These are phyloP conservation scores for Micronycteris hirsuta DNA, from an alignment of 2,113 vertebrate genomes.

Conservation along the genomic window DNA sequence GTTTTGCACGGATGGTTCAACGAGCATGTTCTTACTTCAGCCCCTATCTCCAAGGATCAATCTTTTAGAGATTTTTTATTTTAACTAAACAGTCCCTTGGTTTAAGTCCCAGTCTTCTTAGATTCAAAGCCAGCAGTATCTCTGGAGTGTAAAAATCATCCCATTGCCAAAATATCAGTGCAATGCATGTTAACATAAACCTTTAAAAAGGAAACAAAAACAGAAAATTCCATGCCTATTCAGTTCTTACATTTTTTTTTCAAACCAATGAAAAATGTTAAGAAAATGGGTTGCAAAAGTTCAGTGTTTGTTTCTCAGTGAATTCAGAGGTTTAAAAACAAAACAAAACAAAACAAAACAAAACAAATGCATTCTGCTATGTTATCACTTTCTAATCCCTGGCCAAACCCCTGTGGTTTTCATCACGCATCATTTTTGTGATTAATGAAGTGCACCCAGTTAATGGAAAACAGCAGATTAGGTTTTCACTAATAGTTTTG, in stretches of 20 bases:
- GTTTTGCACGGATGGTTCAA: not conserved
- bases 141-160: not conserved
- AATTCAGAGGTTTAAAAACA: not conserved
- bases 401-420: slow-evolving; percentile 58
- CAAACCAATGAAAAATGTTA: not conserved
- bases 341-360: too few relatives aligned
- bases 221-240: not conserved
- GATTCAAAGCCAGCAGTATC: not conserved
- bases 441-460: slow-evolving; percentile 70
- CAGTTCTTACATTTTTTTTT: not conserved
- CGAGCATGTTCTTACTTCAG: not conserved
- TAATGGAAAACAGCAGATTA: slow-evolving; percentile 75
- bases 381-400: slow-evolving; percentile 37
- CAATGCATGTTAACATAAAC: not conserved
- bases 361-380: not conserved
- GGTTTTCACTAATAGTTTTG: slow-evolving; percentile 67
- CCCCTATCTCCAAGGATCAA: not conserved
- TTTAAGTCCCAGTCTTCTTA: not conserved
- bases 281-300: not conserved
- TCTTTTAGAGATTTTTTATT: not conserved
- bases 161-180: not conserved
- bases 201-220: slow-evolving; percentile 10
- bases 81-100: not conserved
- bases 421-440: slow-evolving; percentile 68
- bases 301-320: slow-evolving; percentile 28